Base-by-base conservation (phyloP, 2,113 vertebrate species). In the Dicrurus megarhynchus region DNA sequence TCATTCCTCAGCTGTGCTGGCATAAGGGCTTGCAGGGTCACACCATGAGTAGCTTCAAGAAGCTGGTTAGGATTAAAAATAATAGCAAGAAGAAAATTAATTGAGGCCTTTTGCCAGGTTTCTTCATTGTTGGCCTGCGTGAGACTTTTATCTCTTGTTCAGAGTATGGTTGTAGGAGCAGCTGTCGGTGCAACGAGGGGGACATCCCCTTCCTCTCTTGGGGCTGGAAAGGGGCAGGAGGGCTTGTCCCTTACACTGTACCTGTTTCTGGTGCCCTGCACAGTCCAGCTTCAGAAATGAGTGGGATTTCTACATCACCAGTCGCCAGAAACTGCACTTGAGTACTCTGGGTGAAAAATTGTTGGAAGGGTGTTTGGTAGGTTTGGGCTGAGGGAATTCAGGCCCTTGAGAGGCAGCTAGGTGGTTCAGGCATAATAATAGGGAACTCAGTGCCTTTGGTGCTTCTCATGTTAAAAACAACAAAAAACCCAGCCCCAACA, bases 401-500 rank as follows among this genome's bases (percentile, higher is more conserved):
- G 32, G 70, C 9, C 24, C 19, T 28, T 63, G 49, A 79, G 33
- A 41, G 59, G 50, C 30, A 76, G 4, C 35, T 87, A 16, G 8
- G 13, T 61, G 35, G 8, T 69, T 82, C 55, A 76, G 61, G 37
- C 20, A 17, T 56, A 46, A 30, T 44, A 64, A 26, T 5, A 49
- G n/a, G 14, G 12, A 89, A 52, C 42, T 82, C 5, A 0, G 30
- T 71, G 50, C n/a, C 5, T 79, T 92, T 60, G 44, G 20, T 84
- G 56, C 16, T 61, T 75, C 33, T 23, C 1, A 7, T n/a, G 35
- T 79, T 56, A 49, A 86, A 88, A 65, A 0, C 3, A 69, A 49
- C 35, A 10, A 27, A 7, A 39, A 33, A 2, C 1, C 3, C 14
- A 39, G 8, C 3, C 22, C 5, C 5, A 10, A 13, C 61, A 7